A percentile compares a stretch with the other conserved stretches of the same genome.
Conservation (phyloP, 2,888 invertebrate genomes). For the Drosophila crucigera region DNA sequence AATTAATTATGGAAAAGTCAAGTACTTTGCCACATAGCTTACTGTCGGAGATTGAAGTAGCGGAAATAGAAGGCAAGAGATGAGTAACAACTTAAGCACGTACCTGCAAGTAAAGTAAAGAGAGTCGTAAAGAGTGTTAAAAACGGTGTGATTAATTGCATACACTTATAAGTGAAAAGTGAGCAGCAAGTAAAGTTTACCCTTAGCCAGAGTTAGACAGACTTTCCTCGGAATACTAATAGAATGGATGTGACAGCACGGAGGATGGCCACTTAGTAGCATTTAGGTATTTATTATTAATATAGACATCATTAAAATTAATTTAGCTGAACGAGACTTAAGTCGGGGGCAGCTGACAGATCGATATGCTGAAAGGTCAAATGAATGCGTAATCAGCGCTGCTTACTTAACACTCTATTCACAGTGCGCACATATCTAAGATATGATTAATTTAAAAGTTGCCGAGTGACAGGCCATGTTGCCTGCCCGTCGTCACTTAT, state of each 20-base stretch:
- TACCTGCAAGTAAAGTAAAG: slow-evolving; percentile 56
- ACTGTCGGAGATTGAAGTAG: neutral
- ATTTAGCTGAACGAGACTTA: neutral
- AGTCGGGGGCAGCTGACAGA: neutral
- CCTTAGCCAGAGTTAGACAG: too few relatives aligned
- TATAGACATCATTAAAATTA: neutral
- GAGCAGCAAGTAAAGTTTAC: neutral
- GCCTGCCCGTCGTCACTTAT: slow-evolving; percentile 21
- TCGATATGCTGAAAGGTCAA: slow-evolving; percentile 4
- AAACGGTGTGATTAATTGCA: slow-evolving; percentile 22
- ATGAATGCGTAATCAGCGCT: slow-evolving; percentile 9
- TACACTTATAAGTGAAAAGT: slow-evolving; percentile 10
- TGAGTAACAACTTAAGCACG: slow-evolving; percentile 30
- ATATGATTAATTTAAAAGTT: slow-evolving; percentile 7
- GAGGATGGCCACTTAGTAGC: neutral
- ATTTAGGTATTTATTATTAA: neutral
- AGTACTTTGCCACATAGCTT: slow-evolving; percentile 43
- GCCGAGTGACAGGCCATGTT: neutral
- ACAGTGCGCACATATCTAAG: neutral
- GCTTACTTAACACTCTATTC: slow-evolving; percentile 3
- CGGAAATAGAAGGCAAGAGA: neutral
- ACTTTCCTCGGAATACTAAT: neutral
- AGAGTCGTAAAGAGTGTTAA: slow-evolving; percentile 2
- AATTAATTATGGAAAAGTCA: slow-evolving; percentile 63
- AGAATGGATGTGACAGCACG: neutral